A percentile compares a stretch with the other conserved stretches of the same genome.
These are phyloP conservation scores for Hypanus sabinus DNA, from an alignment of 2,113 vertebrate genomes.

Conservation along the genomic window DNA sequence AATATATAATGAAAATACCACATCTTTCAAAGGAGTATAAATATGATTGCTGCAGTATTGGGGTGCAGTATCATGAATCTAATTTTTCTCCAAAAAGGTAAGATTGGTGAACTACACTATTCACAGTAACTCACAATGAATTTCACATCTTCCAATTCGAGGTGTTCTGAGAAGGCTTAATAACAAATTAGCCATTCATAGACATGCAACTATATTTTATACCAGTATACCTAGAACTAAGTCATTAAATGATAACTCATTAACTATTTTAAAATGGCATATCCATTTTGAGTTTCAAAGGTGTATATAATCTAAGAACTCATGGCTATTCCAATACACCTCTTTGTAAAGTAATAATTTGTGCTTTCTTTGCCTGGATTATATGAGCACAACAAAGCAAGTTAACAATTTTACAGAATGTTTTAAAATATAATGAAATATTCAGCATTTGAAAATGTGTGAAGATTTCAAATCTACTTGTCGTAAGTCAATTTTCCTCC, in stretches of 20 bases:
- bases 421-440: no score
- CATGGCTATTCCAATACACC: neutral
- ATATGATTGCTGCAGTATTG: neutral
- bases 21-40: neutral
- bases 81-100: neutral
- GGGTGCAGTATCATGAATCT: neutral
- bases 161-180: neutral
- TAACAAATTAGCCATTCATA: neutral
- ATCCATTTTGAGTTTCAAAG: neutral
- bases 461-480: no score
- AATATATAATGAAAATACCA: neutral
- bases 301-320: neutral
- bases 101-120: neutral
- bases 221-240: neutral
- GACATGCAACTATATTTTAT: neutral
- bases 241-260: neutral
- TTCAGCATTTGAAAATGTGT: no score
- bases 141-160: neutral
- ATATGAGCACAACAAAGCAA: neutral
- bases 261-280: neutral
- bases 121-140: neutral
- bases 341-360: neutral
- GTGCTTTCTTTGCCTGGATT: neutral
- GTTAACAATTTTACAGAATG: no score
- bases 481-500: no score